Evolutionary conservation across 2,888 invertebrate genomes (phyloP), one percentile per base, ranked within the genome.

Genomic region (Sarcophaga caerulescens): DNA sequence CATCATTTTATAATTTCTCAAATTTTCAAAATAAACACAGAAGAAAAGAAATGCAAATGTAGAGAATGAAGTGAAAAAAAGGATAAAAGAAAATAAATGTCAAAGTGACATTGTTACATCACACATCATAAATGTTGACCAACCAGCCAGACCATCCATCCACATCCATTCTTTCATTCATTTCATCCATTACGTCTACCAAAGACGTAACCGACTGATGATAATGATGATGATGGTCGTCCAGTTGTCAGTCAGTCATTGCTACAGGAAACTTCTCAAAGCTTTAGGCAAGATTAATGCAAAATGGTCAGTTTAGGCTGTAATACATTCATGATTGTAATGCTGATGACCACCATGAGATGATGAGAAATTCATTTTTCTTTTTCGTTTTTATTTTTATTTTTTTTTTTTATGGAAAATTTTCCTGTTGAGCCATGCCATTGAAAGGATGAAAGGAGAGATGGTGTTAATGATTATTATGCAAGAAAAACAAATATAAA

Each of bases 391-490:
- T 10, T 6, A 35, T 35, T 35, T 35, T 35, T 35, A 5, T 35
- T 35, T 80, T n/a, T 68, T 70, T 80, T 66, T 81, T 17, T 71
- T 23, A 71, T 35, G 44, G 65, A 77, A 57, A 44, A 62, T 52
- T 68, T 68, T 80, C 59, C 47, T 74, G 63, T 76, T 63, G 23
- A 75, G 57, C 60, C 57, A 59, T 63, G 74, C 71, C 86, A 81
- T 84, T 78, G 71, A 6, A 2, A 12, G 14, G 4, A 52, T 52
- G 52, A 35, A 35, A 35, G 35, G 1, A 35, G 78, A 86, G 85
- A 86, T 86, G 86, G 86, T 86, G 86, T 86, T 86, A 86, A 86
- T 86, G 84, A 84, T 84, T 86, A 86, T 86, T 84, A 52, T 52
- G 52, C 14, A 52, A 52, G 12, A 52, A 79, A 84, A 78, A 77